phyloP scores from a whole-genome alignment of 2,113 vertebrate species.

The Pteropus alecto region DNA sequence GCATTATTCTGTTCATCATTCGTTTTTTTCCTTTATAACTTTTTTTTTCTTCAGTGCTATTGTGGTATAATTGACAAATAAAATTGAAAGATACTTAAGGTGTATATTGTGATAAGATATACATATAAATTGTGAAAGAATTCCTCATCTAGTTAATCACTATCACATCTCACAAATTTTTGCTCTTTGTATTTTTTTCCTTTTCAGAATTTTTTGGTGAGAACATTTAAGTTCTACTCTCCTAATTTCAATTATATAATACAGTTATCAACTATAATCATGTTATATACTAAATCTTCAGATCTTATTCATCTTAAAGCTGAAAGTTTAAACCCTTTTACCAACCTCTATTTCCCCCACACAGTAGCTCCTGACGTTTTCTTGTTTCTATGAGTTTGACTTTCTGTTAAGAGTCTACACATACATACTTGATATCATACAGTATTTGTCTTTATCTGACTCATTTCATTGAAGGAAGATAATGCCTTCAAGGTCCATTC shows the following conservation, averaged over 20 bases:
- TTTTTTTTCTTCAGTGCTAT: not conserved
- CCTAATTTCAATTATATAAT: not conserved
- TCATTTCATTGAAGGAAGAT: not conserved
- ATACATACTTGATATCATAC: not conserved
- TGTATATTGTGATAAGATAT: not conserved
- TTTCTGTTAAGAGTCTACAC: not conserved
- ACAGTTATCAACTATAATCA: not conserved
- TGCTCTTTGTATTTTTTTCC: not conserved
- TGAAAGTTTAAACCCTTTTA: not conserved
- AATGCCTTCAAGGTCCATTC: not conserved
- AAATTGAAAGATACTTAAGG: not conserved
- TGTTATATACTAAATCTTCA: not conserved
- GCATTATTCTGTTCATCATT: not conserved
- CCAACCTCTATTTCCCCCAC: not conserved
- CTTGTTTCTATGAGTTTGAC: not conserved
- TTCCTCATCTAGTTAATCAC: not conserved
- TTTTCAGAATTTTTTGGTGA: not conserved
- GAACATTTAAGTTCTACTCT: not conserved
- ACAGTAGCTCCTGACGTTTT: not conserved
- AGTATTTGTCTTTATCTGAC: not conserved
- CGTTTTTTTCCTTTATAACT: not conserved
- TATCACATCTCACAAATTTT: not conserved
- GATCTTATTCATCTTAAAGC: not conserved
- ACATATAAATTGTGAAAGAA: not conserved
- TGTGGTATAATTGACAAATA: not conserved